Conservation (phyloP, 1,140 invertebrate genomes). For the Cecropterus lyciades region DNA sequence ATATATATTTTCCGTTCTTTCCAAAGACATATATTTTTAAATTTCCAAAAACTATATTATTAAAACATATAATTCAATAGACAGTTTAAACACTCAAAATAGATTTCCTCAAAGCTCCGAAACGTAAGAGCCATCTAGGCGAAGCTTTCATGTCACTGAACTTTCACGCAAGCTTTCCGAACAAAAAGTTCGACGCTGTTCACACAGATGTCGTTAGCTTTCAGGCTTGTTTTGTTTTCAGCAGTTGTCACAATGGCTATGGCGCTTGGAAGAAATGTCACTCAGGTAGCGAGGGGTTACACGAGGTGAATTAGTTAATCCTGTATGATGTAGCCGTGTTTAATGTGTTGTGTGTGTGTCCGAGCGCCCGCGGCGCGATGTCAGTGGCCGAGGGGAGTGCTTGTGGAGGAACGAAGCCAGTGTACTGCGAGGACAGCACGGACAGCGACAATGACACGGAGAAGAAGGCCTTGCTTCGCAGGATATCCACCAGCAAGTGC, state of each 20-base stretch:
- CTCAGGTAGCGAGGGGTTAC: slow-evolving; percentile 64
- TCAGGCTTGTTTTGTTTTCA: slow-evolving; percentile 77
- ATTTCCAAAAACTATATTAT: too few species aligned
- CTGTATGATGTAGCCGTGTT: slow-evolving; percentile 80
- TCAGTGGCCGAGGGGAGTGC: slow-evolving; percentile 60
- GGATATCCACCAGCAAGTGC: slow-evolving; percentile 79
- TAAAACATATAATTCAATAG: too few species aligned
- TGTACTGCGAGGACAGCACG: slow-evolving; percentile 69
- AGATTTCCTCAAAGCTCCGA: slow-evolving; percentile 2
- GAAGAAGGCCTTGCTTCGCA: slow-evolving; percentile 64
- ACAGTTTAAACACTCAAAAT: too few species aligned
- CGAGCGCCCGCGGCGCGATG: slow-evolving; percentile 70
- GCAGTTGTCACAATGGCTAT: slow-evolving; percentile 72
- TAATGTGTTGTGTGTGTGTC: slow-evolving; percentile 60
- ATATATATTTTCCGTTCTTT: too few species aligned
- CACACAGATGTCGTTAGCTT: slow-evolving; percentile 46
- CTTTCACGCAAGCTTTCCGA: slow-evolving; percentile 15
- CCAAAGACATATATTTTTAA: too few species aligned
- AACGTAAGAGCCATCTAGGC: slow-evolving; percentile 39
- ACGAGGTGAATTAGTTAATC: slow-evolving; percentile 65
- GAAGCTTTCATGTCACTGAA: slow-evolving; percentile 15
- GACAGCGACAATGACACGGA: slow-evolving; percentile 79
- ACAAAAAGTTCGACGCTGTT: slow-evolving; percentile 12
- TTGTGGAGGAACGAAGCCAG: slow-evolving; percentile 54
- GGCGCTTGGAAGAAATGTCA: slow-evolving; percentile 77